phyloP scores from a whole-genome alignment of 1,140 invertebrate genomes.

The Amphibalanus amphitrite region DNA sequence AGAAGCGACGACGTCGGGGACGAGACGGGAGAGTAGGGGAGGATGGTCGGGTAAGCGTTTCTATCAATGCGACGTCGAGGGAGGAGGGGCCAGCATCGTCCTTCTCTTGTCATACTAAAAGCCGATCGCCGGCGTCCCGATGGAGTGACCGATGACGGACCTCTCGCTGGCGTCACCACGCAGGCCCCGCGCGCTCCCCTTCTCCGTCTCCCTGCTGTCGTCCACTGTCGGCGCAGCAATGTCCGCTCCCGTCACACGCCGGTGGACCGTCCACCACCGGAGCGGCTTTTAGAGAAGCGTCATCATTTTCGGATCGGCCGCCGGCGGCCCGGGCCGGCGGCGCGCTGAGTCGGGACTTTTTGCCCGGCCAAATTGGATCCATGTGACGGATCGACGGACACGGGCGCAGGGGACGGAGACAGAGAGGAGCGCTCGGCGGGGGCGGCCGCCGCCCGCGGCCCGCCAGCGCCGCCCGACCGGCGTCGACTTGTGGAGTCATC shows the following conservation, averaged over 20 bases:
- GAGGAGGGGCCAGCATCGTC: neutral
- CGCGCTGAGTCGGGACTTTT: neutral
- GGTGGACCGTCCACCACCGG: no score
- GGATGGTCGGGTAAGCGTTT: no score
- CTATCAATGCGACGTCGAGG: no score
- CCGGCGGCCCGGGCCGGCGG: no score
- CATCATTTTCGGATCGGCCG: neutral
- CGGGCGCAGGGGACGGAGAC: neutral
- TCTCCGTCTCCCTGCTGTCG: no score
- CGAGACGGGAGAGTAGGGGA: neutral
- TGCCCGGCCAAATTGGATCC: neutral
- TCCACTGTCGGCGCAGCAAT: no score
- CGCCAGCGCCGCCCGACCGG: no score
- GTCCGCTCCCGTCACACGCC: no score
- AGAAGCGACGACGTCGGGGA: neutral
- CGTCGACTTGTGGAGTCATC: neutral
- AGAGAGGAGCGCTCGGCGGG: neutral
- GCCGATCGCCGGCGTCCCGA: neutral
- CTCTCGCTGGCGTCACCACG: neutral
- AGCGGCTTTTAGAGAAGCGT: neutral
- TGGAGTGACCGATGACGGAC: neutral
- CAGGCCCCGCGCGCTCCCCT: no score
- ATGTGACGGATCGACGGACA: neutral
- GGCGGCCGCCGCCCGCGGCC: no score
- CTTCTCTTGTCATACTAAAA: neutral